Base-by-base conservation (phyloP, 2,888 invertebrate genomes). In the Mechanitis messenoides region DNA sequence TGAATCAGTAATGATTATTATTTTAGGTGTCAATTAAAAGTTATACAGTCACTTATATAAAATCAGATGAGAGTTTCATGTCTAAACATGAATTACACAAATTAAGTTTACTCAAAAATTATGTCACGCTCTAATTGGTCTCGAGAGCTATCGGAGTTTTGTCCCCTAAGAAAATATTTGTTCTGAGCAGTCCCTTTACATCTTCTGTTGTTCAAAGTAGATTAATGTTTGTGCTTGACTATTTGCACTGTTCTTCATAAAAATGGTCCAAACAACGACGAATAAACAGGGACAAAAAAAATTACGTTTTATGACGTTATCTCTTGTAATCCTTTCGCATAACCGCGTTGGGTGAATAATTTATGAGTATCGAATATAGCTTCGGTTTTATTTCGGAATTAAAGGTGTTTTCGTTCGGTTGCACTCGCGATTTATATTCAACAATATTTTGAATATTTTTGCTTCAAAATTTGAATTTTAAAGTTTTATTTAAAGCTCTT, bases 151-250 rank as follows among this genome's bases (percentile, higher is more conserved):
- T 50, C 75, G 77, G 72, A 72, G 77, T 81, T 75, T 74, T 85
- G 89, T 89, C 89, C 88, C 89, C 85, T 83, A 85, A 83, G 78
- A 85, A 75, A 90, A 90, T 85, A 89, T 89, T 89, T 81, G 82
- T 83, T 74, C 70, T 64, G 62, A 70, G 69, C 68, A 74, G 83
- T 81, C 86, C 86, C 87, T 84, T 84, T 87, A 85, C 85, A 85
- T 88, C 84, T 84, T 82, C 80, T 82, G 87, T 85, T 87, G 85
- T 86, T 84, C 86, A 83, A 85, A 87, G 84, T 83, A 88, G 90
- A 89, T 89, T 89, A 89, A 87, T 90, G 89, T 89, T 90, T 89
- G 86, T 85, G 74, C 81, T 75, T 71, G 77, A 72, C 73, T 89
- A 86, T 90, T 90, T 90, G 78, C 82, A 78, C 83, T 75, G 84